Conservation (phyloP, 1,140 invertebrate genomes). For the Solenopsis fugax region DNA sequence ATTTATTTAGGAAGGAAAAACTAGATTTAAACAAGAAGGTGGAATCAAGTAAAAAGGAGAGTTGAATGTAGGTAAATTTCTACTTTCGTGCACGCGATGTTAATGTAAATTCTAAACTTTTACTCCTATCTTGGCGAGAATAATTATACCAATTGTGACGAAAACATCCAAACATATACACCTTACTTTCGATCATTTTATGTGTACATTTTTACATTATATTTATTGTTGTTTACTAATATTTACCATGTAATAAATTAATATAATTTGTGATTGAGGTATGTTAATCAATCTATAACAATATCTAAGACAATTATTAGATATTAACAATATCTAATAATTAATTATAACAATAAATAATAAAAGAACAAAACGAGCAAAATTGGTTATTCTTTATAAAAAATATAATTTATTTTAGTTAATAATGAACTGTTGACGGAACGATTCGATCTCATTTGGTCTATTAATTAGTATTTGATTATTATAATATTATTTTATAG, state of each 20-base stretch:
- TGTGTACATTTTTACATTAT: not conserved
- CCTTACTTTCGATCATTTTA: constrained; percentile 17
- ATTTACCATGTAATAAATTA: not conserved
- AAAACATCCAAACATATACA: constrained; percentile 10
- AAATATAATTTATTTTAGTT: too few relatives aligned
- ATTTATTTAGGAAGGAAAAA: constrained; percentile 1
- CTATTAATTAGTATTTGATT: too few relatives aligned
- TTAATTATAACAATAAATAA: not conserved
- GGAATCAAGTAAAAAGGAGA: constrained; percentile 11
- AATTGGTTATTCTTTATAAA: too few relatives aligned
- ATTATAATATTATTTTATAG: too few relatives aligned
- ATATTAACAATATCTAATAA: not conserved
- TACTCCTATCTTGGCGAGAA: constrained; percentile 50
- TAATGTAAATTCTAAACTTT: constrained; percentile 57
- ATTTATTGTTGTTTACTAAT: not conserved
- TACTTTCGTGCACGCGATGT: constrained; percentile 43
- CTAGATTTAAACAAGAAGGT: constrained; percentile 1
- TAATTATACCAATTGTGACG: constrained; percentile 49
- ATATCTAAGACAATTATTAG: too few relatives aligned
- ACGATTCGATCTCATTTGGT: too few relatives aligned
- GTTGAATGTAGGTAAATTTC: constrained; percentile 44
- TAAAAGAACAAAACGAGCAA: too few relatives aligned
- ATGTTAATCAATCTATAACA: not conserved
- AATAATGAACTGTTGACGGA: too few relatives aligned
- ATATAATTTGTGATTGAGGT: not conserved